Evolutionary conservation across 2,888 invertebrate species (phyloP), one percentile per base, ranked within the genome.

Genomic region (Xanthia togata): DNA sequence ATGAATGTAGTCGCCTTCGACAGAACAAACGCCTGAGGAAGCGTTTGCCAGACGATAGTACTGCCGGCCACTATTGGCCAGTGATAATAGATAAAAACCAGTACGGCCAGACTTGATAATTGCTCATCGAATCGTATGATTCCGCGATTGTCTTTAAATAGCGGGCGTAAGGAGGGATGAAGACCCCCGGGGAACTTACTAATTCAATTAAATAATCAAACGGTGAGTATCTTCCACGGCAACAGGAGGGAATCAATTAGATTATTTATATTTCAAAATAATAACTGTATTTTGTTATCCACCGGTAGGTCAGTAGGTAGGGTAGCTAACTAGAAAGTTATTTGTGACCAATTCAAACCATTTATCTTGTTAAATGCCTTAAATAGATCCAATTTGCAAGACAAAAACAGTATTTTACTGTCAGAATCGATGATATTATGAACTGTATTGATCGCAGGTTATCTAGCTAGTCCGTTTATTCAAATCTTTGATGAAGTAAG

Each of bases 191-290:
- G 20, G 31, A 65, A 44, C 35, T 59, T 8, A 26, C 20, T 53
- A 35, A 76, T 76, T 60, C 63, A 41, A 65, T 76, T 50, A 60
- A 76, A 65, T 57, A 77, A 65, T 60, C 50, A 47, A 64, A 41
- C 59, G 31, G 76, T n/a, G 47, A 64, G 57, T 41, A 23, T 38
- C 57, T 47, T 59, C 38, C 35, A 59, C 20, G 76, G 67, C 38
- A 65, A 65, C 57, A n/a, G 50, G 41, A 17, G 12, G 38, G 20
- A 63, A 55, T 70, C 79, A 63, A 70, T 77, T 41, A 35, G 14
- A 68, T 23, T 76, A 59, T 53, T 50, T 44, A 1, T 35, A 44
- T 53, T 38, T 59, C 3, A 68, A 69, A 31, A 50, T 78, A 31
- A 50, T 78, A 57, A n/a, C 57, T 14, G 17, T 47, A 63, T 44